Percentiles rank a stretch among this genome's conserved stretches.
Conservation (phyloP, 2,888 invertebrate species). For the Parascotia fuliginaria region DNA sequence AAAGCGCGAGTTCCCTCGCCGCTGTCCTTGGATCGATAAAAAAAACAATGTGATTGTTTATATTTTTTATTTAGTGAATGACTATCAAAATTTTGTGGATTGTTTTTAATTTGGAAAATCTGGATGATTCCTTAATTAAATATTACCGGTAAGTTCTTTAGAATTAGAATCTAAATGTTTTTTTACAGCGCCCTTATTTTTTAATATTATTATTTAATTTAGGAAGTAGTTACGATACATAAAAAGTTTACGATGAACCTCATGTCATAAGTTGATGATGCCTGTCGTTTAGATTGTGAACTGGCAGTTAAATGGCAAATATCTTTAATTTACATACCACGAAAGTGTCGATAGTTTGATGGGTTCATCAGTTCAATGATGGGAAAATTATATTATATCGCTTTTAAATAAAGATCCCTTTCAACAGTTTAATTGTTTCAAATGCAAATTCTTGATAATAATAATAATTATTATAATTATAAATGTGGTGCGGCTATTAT, state of each 20-base stretch:
- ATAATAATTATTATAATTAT: too few species aligned
- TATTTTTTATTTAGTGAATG: conserved; percentile 41
- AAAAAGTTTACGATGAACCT: conserved; percentile 4
- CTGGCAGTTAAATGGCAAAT: conserved; percentile 12
- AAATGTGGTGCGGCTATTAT: too few species aligned
- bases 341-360: conserved; percentile 2
- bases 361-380: too few species aligned
- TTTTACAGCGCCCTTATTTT: background rate
- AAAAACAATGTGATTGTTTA: conserved; percentile 42
- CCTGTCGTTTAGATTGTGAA: conserved; percentile 16
- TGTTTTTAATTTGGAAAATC: conserved; percentile 27
- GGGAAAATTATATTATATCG: too few species aligned
- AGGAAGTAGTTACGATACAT: too few species aligned
- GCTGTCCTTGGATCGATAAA: conserved; percentile 32
- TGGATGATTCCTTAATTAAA: conserved; percentile 32
- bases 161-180: conserved; percentile 2
- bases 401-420: background rate
- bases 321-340: conserved; percentile 27
- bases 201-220: too few species aligned
- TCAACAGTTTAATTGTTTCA: background rate
- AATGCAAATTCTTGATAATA: background rate
- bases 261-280: conserved; percentile 5
- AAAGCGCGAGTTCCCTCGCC: conserved; percentile 37
- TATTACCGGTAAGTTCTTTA: conserved; percentile 31
- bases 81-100: conserved; percentile 34